Conservation (phyloP, 2,113 vertebrate genomes). For the Plecotus auritus region DNA sequence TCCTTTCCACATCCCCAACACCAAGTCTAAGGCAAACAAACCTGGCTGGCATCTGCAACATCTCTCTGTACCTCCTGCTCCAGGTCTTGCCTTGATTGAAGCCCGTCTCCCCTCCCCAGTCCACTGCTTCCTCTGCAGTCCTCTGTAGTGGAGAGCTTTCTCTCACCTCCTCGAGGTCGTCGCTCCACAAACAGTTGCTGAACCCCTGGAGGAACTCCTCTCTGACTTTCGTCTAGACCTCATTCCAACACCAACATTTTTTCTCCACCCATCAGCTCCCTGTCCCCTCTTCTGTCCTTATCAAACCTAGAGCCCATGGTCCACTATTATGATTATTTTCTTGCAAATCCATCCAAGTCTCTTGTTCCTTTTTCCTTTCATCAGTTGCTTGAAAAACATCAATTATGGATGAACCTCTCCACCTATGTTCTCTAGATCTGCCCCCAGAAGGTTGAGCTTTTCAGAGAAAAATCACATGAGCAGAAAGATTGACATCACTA, state of each 20-base stretch:
- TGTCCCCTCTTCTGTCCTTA: not conserved
- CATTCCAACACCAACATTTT: not conserved
- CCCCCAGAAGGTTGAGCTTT: not conserved
- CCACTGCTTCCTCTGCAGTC: not conserved
- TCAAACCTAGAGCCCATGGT: not conserved
- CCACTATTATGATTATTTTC: not conserved
- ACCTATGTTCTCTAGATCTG: not conserved
- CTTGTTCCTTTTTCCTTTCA: not conserved
- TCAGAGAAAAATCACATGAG: not conserved
- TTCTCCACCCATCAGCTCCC: not conserved
- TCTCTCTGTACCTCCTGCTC: not conserved
- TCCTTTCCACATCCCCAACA: not conserved
- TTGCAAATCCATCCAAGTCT: not conserved
- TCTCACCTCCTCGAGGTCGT: not conserved
- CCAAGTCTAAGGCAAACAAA: not conserved
- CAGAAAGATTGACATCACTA: not conserved
- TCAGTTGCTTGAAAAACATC: not conserved
- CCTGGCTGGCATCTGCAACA: not conserved
- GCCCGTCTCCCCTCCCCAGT: not conserved
- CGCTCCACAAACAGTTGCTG: not conserved
- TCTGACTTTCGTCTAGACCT: not conserved
- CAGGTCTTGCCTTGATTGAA: not conserved
- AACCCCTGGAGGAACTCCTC: not conserved
- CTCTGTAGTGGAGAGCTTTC: not conserved
- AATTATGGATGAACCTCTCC: not conserved